Evolutionary conservation across 2,888 invertebrate genomes (phyloP).

Genomic region (Hydropsyche betteni): DNA sequence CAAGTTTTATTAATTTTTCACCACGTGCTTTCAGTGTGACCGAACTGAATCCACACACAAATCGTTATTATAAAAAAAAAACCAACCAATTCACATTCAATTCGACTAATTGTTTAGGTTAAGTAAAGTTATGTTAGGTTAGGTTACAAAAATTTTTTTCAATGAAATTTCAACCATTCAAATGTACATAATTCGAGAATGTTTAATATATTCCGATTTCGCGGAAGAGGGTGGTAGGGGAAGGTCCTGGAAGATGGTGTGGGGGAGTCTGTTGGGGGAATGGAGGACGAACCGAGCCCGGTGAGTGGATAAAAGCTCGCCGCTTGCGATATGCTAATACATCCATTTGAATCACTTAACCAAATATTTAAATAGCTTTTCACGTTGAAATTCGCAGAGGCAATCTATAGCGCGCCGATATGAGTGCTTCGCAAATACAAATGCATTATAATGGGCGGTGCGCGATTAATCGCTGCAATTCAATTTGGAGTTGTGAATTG

Average conservation of each 20-base stretch:
- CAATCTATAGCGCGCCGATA: slow-evolving; percentile 43
- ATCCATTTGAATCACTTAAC: slow-evolving; percentile 52
- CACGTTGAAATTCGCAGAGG: slow-evolving; percentile 49
- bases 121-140: no score
- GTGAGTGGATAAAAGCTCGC: slow-evolving; percentile 48
- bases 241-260: neutral
- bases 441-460: slow-evolving; percentile 30
- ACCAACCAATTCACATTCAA: no score
- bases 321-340: slow-evolving; percentile 52
- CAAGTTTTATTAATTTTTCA: neutral
- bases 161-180: no score
- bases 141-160: no score
- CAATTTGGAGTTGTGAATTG: neutral
- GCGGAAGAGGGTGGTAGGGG: no score
- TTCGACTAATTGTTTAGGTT: no score
- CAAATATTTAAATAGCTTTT: slow-evolving; percentile 53
- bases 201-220: no score
- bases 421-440: slow-evolving; percentile 40
- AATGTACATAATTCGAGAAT: no score
- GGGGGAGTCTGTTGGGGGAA: neutral
- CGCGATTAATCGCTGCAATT: slow-evolving; percentile 20
- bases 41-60: no score
- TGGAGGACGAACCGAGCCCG: slow-evolving; percentile 23
- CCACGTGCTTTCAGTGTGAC: no score
- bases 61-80: no score